Percentiles rank a stretch among this genome's conserved stretches.
Evolutionary conservation across 2,113 vertebrate genomes (phyloP).

Genomic region (Psittacula cyanocephala): DNA sequence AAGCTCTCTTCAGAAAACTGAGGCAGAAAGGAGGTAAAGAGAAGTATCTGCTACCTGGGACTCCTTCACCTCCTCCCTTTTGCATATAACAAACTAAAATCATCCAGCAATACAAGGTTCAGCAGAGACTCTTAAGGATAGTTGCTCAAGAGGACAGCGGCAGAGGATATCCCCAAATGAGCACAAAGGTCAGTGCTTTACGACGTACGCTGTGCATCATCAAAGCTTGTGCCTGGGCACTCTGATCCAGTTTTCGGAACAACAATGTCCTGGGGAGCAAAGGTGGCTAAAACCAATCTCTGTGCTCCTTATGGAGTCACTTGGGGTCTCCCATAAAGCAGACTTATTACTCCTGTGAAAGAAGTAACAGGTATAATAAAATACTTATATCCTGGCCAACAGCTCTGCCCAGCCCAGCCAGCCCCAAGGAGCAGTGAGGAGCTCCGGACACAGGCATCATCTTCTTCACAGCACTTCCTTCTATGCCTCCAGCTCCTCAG

Average conservation of each 20-base stretch:
- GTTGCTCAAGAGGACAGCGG: not conserved
- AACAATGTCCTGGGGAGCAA: slow-evolving; percentile 18
- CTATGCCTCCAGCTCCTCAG: not conserved
- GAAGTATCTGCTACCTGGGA: not conserved
- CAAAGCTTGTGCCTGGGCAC: not conserved
- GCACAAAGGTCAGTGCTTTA: not conserved
- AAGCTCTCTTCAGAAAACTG: not conserved
- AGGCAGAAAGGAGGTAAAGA: not conserved
- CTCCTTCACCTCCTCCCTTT: not conserved
- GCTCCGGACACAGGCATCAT: not conserved
- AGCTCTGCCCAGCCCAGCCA: not conserved
- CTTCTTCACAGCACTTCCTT: fast-evolving
- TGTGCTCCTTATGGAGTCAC: not conserved
- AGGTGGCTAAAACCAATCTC: slow-evolving; percentile 59
- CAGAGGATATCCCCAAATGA: not conserved
- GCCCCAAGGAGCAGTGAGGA: fast-evolving
- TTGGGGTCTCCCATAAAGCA: slow-evolving; percentile 12
- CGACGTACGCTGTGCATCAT: fast-evolving
- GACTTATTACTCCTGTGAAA: slow-evolving; percentile 13
- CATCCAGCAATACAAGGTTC: not conserved
- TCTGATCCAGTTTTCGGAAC: not conserved
- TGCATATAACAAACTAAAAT: not conserved
- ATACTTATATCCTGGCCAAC: not conserved
- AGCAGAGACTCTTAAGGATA: not conserved
- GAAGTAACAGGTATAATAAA: slow-evolving; percentile 36